Percentiles rank a stretch among this genome's conserved stretches.
Evolutionary conservation across 2,113 vertebrate genomes (phyloP).

Genomic region (Neomonachus schauinslandi): DNA sequence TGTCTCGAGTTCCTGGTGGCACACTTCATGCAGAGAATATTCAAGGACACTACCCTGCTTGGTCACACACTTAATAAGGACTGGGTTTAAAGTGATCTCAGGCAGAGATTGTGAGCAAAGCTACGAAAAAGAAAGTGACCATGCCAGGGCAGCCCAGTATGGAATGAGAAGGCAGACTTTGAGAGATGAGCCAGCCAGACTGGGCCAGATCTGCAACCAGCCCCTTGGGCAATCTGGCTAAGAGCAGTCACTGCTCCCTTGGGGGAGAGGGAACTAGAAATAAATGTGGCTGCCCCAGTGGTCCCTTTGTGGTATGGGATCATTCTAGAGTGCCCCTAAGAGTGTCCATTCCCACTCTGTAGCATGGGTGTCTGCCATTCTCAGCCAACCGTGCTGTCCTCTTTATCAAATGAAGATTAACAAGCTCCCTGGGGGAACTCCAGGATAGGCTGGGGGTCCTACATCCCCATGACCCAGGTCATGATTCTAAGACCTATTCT

Average conservation of each 20-base stretch:
- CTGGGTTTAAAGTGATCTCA: neutral
- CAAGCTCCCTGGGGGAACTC: neutral
- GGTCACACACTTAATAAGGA: neutral
- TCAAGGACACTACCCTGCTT: neutral
- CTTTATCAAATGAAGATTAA: neutral
- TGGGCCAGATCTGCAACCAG: neutral
- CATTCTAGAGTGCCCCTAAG: accelerated
- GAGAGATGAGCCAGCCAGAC: neutral
- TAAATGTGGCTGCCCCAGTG: neutral
- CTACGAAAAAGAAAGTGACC: neutral
- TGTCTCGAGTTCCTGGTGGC: neutral
- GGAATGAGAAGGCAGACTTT: neutral
- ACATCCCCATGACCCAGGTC: neutral
- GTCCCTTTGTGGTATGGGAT: no score
- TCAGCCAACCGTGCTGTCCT: neutral
- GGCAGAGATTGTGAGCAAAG: neutral
- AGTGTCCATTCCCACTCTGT: accelerated
- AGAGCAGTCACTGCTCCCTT: neutral
- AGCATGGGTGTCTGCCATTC: neutral
- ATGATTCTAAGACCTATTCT: neutral
- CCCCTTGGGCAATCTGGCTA: neutral
- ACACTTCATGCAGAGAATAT: neutral
- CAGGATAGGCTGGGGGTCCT: neutral
- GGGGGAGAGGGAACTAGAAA: no score
- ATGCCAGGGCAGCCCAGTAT: no score